Base-by-base conservation (phyloP, 2,888 invertebrate species). In the Chrysolina americana region DNA sequence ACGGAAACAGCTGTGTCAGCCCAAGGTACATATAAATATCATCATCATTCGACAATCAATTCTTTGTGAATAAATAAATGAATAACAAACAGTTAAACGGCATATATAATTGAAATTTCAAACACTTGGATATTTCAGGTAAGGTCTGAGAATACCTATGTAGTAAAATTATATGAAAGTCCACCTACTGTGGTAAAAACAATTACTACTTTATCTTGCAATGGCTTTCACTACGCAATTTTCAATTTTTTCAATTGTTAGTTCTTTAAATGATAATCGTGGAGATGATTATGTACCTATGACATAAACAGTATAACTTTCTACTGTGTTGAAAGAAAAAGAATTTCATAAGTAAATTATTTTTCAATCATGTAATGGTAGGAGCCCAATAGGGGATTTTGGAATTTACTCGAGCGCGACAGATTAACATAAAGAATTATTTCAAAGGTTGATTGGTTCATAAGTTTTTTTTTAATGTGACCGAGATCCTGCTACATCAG, bases 141-240 rank as follows among this genome's bases (percentile, higher is more conserved):
- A 53, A 53, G 8, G 53, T 53, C 11, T 53, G 21, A 9, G 8
- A 5, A 53, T 19, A n/a, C n/a, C n/a, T 5, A 53, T 53, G 53
- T 21, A 21, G 19, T 53, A 23, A 53, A 53, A 53, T 13, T 53
- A 23, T 53, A 13, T 53, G 53, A 53, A 53, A 53, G 53, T 53
- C 21, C 4, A 11, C 13, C 19, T 21, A 21, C 53, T 21, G 53
- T 19, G 11, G 21, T 19, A 53, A 53, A 53, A 13, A 53, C 19
- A 11, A 53, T 53, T 53, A 53, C 19, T 53, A 21, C 21, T 53
- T 21, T 53, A 53, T 53, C 53, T 53, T 53, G 53, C 21, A 21
- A 4, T 11, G 11, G 53, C 53, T 53, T 53, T 53, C 53, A 53
- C 53, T 21, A 21, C 19, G 21, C 3, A 36, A 53, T 21, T 53